These are phyloP conservation scores for Drosophila hamatofila DNA, from an alignment of 2,888 invertebrate species.

Conservation along the genomic window DNA sequence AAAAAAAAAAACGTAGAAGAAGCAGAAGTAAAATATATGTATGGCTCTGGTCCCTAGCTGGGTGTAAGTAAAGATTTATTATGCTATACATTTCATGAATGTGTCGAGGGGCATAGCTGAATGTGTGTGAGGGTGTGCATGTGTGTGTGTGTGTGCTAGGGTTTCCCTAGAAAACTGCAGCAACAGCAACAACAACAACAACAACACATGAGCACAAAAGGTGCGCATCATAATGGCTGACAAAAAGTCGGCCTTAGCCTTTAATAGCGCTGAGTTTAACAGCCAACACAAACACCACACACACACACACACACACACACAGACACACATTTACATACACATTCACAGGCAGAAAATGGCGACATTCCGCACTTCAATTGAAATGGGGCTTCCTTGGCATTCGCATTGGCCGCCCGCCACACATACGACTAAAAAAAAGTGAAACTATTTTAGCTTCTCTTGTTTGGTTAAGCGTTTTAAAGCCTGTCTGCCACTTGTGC, in stretches of 20 bases:
- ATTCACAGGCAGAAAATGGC: constrained; percentile 62
- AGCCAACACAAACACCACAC: constrained; percentile 73
- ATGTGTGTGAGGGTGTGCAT: constrained; percentile 18
- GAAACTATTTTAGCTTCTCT: constrained; percentile 69
- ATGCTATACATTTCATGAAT: constrained; percentile 81
- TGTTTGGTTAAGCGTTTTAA: constrained; percentile 80
- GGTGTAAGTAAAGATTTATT: constrained; percentile 76
- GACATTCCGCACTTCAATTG: constrained; percentile 69
- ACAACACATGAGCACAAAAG: constrained; percentile 64
- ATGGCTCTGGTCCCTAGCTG: constrained; percentile 55
- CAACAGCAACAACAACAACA: constrained; percentile 35
- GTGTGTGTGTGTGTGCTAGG: constrained; percentile 48
- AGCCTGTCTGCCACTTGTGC: constrained; percentile 59
- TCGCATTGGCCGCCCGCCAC: constrained; percentile 55
- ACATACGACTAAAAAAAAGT: constrained; percentile 54
- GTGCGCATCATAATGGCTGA: constrained; percentile 80
- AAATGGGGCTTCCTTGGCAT: constrained; percentile 65
- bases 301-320: constrained; percentile 13
- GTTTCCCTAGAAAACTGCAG: constrained; percentile 78
- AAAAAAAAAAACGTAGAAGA: constrained; percentile 4
- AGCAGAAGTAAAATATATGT: not conserved
- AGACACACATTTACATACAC: constrained; percentile 25
- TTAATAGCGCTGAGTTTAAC: constrained; percentile 79
- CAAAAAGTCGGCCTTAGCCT: constrained; percentile 81
- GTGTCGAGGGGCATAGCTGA: constrained; percentile 53